These are phyloP conservation scores for Dicerorhinus sumatrensis DNA, from an alignment of 2,113 vertebrate genomes.

Conservation along the genomic window DNA sequence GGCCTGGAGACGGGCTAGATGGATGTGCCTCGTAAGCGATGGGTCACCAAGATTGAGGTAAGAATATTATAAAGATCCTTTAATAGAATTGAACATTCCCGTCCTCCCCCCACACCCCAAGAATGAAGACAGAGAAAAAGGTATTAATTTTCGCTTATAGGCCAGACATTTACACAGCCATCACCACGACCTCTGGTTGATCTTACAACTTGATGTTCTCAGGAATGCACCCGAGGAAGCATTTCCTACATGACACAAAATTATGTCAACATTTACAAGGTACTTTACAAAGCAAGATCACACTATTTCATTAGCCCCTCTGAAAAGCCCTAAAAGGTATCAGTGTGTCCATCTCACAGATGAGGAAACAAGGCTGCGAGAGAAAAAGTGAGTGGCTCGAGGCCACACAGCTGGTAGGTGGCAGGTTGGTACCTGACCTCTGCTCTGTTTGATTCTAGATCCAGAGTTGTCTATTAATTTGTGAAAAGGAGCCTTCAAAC, in stretches of 20 bases:
- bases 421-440: not conserved
- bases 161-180: not conserved
- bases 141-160: not conserved
- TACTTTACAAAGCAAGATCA: not conserved
- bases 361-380: not conserved
- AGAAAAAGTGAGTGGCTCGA: not conserved
- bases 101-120: not conserved
- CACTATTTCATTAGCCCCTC: not conserved
- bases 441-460: not conserved
- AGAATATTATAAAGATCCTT: not conserved
- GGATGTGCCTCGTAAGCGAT: fast-evolving
- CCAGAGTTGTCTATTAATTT: not conserved
- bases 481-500: not conserved
- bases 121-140: not conserved
- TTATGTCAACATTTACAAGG: not conserved
- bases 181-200: not conserved
- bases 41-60: not conserved
- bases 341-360: not conserved
- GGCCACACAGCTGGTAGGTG: not conserved
- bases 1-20: not conserved
- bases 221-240: not conserved
- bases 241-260: not conserved
- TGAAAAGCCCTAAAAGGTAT: not conserved
- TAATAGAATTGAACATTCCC: not conserved
- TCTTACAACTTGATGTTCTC: not conserved